Evolutionary conservation across 2,113 vertebrate species (phyloP).

Genomic region (Poecile atricapillus): DNA sequence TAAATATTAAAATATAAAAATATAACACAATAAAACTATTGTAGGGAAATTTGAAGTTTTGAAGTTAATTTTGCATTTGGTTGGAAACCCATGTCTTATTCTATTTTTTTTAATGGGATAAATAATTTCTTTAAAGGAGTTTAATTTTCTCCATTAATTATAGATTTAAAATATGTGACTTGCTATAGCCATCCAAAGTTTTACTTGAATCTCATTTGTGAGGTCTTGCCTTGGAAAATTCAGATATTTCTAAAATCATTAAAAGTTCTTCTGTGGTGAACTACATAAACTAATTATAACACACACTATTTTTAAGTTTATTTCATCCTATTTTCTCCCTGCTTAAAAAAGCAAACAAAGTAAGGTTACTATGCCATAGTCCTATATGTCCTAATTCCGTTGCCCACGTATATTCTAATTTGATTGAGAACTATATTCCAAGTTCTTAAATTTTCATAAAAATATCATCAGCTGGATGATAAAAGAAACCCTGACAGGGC

Average conservation of each 20-base stretch:
- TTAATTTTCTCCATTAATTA: neutral
- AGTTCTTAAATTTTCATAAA: neutral
- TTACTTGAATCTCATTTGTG: neutral
- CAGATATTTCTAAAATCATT: neutral
- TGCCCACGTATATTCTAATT: neutral
- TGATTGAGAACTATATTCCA: neutral
- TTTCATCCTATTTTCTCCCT: neutral
- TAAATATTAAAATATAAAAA: too few relatives aligned
- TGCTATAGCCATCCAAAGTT: neutral
- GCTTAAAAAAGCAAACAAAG: neutral
- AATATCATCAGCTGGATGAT: neutral
- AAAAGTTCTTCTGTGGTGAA: neutral
- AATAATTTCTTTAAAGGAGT: neutral
- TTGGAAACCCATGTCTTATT: neutral
- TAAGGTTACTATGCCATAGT: neutral
- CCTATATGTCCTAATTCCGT: neutral
- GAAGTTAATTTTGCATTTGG: neutral
- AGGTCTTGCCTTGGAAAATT: neutral
- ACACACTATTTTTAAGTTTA: neutral
- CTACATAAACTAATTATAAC: neutral
- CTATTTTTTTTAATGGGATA: neutral
- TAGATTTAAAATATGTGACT: neutral
- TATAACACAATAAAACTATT: neutral
- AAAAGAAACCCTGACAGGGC: neutral
- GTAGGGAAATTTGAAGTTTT: neutral